These are phyloP conservation scores for Tapera naevia DNA, from an alignment of 2,797 vertebrate genomes.

Conservation along the genomic window DNA sequence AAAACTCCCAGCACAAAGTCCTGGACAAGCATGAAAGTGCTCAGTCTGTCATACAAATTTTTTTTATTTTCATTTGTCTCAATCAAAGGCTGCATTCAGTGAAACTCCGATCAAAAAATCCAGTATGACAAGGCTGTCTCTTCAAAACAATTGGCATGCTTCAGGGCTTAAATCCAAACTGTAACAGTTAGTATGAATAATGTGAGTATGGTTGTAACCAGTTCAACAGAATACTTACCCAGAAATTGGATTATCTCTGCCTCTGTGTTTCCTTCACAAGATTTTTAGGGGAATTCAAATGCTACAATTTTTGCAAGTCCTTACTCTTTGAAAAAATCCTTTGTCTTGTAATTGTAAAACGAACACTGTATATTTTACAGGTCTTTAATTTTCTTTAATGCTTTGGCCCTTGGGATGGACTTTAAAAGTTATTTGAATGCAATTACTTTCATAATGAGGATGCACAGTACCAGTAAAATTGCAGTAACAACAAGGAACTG, in stretches of 20 bases:
- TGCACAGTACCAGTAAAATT: background rate
- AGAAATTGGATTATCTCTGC: background rate
- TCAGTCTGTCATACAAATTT: background rate
- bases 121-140: background rate
- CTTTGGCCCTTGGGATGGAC: background rate
- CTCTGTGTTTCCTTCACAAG: background rate
- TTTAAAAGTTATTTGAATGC: background rate
- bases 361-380: background rate
- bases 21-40: background rate
- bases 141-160: background rate
- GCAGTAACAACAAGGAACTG: background rate
- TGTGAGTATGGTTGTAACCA: background rate
- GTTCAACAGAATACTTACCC: background rate
- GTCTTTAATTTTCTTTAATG: background rate
- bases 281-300: background rate
- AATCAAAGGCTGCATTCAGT: background rate
- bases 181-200: background rate
- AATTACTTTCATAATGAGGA: background rate
- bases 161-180: background rate
- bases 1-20: background rate
- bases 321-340: background rate
- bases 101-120: background rate
- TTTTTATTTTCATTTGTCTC: background rate
- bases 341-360: background rate
- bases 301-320: background rate